Evolutionary conservation across 2,888 invertebrate species (phyloP).

Genomic region (Micropterix aruncella): DNA sequence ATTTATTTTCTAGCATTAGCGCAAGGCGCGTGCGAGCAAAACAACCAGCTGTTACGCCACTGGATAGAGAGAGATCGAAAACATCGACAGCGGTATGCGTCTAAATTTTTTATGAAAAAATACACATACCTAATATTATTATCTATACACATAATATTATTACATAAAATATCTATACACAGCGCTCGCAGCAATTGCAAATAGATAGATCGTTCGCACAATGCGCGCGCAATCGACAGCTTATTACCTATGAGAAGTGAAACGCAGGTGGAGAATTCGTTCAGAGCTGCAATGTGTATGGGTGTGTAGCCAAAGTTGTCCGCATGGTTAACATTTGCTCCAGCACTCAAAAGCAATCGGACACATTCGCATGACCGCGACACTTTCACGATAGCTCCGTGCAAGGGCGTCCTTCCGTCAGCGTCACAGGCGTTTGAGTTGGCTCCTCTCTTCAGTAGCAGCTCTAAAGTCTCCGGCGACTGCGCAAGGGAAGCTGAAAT

Average conservation of each 20-base stretch:
- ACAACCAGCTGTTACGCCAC: no score
- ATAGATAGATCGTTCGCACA: no score
- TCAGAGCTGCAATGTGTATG: slow-evolving; percentile 68
- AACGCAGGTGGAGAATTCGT: slow-evolving; percentile 67
- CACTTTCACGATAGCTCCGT: slow-evolving; percentile 68
- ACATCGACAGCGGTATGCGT: no score
- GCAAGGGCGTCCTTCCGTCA: slow-evolving; percentile 66
- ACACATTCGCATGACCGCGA: slow-evolving; percentile 59
- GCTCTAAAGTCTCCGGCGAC: slow-evolving; percentile 60
- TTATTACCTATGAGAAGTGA: slow-evolving; percentile 44
- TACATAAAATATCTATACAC: no score
- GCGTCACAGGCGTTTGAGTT: slow-evolving; percentile 51
- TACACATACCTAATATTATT: no score
- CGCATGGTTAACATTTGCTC: slow-evolving; percentile 59
- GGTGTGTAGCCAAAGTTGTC: slow-evolving; percentile 78
- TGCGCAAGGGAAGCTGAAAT: slow-evolving; percentile 58
- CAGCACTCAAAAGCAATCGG: slow-evolving; percentile 44
- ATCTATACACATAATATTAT: no score
- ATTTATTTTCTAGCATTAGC: no score
- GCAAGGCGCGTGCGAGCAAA: no score
- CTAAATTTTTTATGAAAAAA: no score
- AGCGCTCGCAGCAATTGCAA: no score
- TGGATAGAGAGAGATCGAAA: no score
- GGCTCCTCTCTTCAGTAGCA: slow-evolving; percentile 50
- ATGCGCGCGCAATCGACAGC: neutral